Base-by-base conservation (phyloP, 2,888 invertebrate genomes). In the Molanna angustata region DNA sequence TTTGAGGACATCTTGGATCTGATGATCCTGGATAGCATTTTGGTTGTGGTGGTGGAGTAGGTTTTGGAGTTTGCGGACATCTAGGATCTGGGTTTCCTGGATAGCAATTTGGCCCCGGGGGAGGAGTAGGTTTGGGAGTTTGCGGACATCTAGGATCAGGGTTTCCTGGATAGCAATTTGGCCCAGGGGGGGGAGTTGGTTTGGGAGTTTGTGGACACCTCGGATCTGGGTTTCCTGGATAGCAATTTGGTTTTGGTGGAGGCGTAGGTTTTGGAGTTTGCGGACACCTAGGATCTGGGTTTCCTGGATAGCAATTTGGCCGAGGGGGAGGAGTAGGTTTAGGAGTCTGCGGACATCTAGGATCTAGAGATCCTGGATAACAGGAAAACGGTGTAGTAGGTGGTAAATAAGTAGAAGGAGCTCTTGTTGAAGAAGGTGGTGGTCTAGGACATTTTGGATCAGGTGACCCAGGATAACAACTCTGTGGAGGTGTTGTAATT, bases 51-150 rank as follows among this genome's bases (percentile, higher is more conserved):
- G 54, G 33, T 33, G 56, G 42, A 18, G 60, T 54, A 0, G 59
- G 46, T 20, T 32, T 40, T 32, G 60, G 41, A 6, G 35, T 16
- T 48, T 37, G 33, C 11, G 52, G 52, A 63, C 71, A 72, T 4
- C 71, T 62, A 0, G 71, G 69, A 61, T 76, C 73, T n/a, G 62
- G 64, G 6, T 66, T 66, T 20, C 68, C 71, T 13, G 66, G 66
- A 53, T 61, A 67, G 41, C 67, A 67, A 1, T 53, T 54, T 2
- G 50, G 57, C 17, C n/a, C n/a, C 6, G 58, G 58, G n/a, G 59
- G 61, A 3, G 61, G 49, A 13, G 63, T 56, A 27, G 65, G 61
- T 18, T 60, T 56, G 11, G 60, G 46, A 7, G 56, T 60, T 52
- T 56, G 49, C 1, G 63, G 64, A 57, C 71, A 57, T 18, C 67